These are phyloP conservation scores for Rhyacophila evoluta DNA, from an alignment of 2,888 invertebrate species.

Conservation along the genomic window DNA sequence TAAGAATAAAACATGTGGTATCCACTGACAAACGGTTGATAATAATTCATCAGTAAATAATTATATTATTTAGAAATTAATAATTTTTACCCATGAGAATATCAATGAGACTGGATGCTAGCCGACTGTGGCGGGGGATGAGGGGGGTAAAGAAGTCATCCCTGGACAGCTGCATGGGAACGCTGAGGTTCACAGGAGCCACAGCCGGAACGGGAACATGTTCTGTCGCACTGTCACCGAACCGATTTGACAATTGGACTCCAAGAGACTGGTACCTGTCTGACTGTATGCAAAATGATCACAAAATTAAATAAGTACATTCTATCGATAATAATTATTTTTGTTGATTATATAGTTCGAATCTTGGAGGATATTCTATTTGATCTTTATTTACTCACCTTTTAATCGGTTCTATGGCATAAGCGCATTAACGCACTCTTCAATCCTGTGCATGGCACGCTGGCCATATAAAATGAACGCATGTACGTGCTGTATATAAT, in stretches of 20 bases:
- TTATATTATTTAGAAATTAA: slow-evolving; percentile 41
- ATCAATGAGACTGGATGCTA: slow-evolving; percentile 78
- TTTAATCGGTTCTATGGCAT: no score
- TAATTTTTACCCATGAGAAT: slow-evolving; percentile 73
- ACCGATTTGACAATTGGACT: slow-evolving; percentile 72
- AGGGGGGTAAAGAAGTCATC: slow-evolving; percentile 81
- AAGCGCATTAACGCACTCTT: no score
- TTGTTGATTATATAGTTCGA: no score
- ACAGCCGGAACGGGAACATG: slow-evolving; percentile 70
- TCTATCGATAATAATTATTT: no score
- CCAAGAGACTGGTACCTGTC: slow-evolving; percentile 71
- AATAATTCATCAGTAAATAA: slow-evolving; percentile 44
- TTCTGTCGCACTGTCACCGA: slow-evolving; percentile 67
- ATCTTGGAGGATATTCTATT: background rate
- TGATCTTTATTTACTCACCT: no score
- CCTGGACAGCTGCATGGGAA: slow-evolving; percentile 70
- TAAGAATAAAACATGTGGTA: slow-evolving; percentile 41
- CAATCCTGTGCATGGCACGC: no score
- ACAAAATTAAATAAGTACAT: background rate
- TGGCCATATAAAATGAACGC: no score
- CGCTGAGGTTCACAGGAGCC: slow-evolving; percentile 70
- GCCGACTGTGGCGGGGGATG: slow-evolving; percentile 76
- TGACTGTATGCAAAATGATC: slow-evolving; percentile 59
- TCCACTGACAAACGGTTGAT: slow-evolving; percentile 45
- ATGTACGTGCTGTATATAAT: no score